Evolutionary conservation across 2,113 vertebrate genomes (phyloP).

Genomic region (Galbula dea): DNA sequence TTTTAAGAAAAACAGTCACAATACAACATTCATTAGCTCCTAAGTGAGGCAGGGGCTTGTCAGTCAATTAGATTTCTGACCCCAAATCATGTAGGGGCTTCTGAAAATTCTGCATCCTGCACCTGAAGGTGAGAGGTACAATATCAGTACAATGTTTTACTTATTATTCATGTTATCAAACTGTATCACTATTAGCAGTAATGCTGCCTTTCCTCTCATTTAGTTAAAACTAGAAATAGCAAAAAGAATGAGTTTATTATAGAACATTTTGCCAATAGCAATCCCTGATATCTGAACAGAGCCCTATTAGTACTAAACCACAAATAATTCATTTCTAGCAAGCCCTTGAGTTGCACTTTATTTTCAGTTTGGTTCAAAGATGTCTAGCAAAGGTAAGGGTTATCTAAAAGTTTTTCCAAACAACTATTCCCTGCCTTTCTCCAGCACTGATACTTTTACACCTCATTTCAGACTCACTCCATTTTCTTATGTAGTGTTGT

Average conservation of each 20-base stretch:
- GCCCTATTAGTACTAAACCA: background rate
- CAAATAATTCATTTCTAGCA: background rate
- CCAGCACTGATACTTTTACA: background rate
- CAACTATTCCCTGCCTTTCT: background rate
- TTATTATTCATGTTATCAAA: slow-evolving; percentile 43
- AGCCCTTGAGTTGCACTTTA: background rate
- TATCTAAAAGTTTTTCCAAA: background rate
- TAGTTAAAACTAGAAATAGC: background rate
- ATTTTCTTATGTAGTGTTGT: background rate
- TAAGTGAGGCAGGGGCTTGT: slow-evolving; percentile 61
- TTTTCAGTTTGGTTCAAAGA: background rate
- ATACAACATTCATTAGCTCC: slow-evolving; percentile 67
- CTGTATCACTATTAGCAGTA: slow-evolving; percentile 3
- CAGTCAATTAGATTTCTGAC: slow-evolving; percentile 61
- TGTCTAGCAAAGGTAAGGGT: background rate
- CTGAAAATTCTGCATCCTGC: slow-evolving; percentile 50
- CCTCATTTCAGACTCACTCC: background rate
- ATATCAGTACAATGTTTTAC: slow-evolving; percentile 36
- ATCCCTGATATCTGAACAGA: background rate
- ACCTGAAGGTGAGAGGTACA: slow-evolving; percentile 63
- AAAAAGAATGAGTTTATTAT: background rate
- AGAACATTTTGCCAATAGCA: background rate
- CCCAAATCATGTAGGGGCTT: slow-evolving; percentile 27
- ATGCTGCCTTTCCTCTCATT: background rate
- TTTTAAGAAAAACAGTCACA: slow-evolving; percentile 64